A percentile compares a stretch with the other conserved stretches of the same genome.
Conservation (phyloP, 2,113 vertebrate species). For the Oostethus manadensis region DNA sequence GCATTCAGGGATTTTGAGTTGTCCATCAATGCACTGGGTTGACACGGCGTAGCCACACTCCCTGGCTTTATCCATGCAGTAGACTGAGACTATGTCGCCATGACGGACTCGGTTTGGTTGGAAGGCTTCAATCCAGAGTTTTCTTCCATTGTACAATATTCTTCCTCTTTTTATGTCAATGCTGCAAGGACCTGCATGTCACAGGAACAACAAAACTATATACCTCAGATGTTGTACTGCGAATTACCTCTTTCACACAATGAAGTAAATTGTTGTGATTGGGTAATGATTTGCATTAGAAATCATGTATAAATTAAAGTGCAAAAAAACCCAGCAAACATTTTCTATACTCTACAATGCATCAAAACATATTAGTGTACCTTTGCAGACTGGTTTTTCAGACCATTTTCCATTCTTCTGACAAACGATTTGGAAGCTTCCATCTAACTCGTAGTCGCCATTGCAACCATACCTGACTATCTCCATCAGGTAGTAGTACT, state of each 20-base stretch:
- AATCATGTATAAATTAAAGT: background rate
- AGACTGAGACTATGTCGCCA: constrained; percentile 46
- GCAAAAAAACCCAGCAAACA: background rate
- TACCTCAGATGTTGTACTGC: background rate
- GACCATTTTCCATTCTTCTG: constrained; percentile 54
- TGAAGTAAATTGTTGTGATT: background rate
- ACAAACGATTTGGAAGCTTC: constrained; percentile 39
- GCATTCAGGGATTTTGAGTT: constrained; percentile 51
- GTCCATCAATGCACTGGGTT: constrained; percentile 51
- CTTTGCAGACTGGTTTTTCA: constrained; percentile 57
- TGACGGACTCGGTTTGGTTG: constrained; percentile 32
- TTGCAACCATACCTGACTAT: constrained; percentile 50
- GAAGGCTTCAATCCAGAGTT: constrained; percentile 42
- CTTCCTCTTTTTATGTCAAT: constrained; percentile 32
- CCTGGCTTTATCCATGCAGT: constrained; percentile 42
- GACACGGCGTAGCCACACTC: constrained; percentile 46
- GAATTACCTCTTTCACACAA: too few relatives aligned
- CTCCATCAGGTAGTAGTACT: constrained; percentile 38
- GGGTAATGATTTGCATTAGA: background rate
- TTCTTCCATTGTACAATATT: constrained; percentile 46
- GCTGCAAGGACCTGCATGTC: constrained; percentile 41
- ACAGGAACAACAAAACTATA: constrained; percentile 2
- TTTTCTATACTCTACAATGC: background rate
- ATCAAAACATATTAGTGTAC: constrained; percentile 20
- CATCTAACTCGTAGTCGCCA: constrained; percentile 38